phyloP scores from a whole-genome alignment of 1,140 invertebrate genomes.

The Tribolium madens region DNA sequence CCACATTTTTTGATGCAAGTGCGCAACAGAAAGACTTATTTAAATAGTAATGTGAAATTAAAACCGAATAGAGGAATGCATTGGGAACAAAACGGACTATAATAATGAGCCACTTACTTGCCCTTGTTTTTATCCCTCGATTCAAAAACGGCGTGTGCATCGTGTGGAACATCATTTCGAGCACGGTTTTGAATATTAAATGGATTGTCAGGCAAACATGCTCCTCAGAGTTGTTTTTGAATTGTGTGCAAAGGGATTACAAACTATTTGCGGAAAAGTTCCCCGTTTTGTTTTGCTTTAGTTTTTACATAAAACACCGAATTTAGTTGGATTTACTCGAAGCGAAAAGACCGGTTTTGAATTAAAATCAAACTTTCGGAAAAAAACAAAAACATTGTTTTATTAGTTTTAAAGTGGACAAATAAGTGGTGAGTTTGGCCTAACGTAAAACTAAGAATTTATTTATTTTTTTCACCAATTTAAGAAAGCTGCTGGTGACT shows the following conservation, averaged over 20 bases:
- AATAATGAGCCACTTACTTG: constrained; percentile 8
- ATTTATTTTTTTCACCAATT: no score
- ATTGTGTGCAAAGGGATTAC: neutral
- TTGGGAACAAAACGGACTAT: constrained; percentile 8
- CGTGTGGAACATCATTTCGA: constrained; percentile 9
- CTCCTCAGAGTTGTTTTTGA: neutral
- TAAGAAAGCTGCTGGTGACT: no score
- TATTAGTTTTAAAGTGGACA: no score
- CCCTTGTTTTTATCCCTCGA: constrained; percentile 8
- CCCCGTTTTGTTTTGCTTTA: no score
- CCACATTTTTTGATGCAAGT: neutral
- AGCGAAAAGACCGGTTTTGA: no score
- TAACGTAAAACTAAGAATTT: no score
- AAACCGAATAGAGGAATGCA: neutral
- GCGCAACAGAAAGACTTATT: neutral
- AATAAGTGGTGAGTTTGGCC: no score
- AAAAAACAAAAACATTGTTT: no score
- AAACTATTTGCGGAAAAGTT: neutral
- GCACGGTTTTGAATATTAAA: constrained; percentile 22
- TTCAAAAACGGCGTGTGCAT: neutral
- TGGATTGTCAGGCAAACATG: constrained; percentile 9
- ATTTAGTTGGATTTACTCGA: no score
- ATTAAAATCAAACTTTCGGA: no score
- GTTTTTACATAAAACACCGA: no score
- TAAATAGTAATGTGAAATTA: neutral